A percentile compares a stretch with the other conserved stretches of the same genome.
Evolutionary conservation across 2,888 invertebrate genomes (phyloP).

Genomic region (Physocephala rufipes): DNA sequence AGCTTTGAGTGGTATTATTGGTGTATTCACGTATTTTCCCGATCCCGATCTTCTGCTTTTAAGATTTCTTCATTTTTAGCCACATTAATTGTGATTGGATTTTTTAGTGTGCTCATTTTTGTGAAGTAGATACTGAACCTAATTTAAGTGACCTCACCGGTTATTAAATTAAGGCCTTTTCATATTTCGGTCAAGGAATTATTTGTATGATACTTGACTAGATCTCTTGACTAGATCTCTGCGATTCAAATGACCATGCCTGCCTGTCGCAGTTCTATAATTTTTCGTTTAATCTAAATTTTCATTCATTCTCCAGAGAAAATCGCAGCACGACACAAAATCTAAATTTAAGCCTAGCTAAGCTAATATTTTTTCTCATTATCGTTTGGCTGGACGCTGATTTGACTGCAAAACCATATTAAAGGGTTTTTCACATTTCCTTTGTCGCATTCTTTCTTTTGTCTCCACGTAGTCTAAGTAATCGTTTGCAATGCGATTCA

Average conservation of each 20-base stretch:
- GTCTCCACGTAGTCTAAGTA: not conserved
- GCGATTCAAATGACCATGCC: not conserved
- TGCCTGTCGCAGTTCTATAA: not conserved
- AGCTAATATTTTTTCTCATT: not conserved
- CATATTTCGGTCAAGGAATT: not conserved
- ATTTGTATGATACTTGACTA: no score
- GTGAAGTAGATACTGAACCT: not conserved
- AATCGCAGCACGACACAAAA: not conserved
- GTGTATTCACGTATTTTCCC: slow-evolving; percentile 18
- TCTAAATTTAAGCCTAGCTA: not conserved
- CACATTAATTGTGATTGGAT: not conserved
- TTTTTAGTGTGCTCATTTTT: not conserved
- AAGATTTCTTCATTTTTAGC: slow-evolving; percentile 3
- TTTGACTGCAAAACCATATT: slow-evolving; percentile 19
- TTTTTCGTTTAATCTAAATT: not conserved
- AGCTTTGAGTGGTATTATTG: slow-evolving; percentile 7
- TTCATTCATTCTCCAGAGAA: not conserved
- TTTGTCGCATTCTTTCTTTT: not conserved
- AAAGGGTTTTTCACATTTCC: slow-evolving; percentile 9
- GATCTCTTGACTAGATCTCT: not conserved
- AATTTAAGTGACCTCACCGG: not conserved
- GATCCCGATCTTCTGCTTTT: slow-evolving; percentile 17
- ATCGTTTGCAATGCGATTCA: not conserved
- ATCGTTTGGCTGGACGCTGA: slow-evolving; percentile 22
- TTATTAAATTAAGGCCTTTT: not conserved